phyloP scores from a whole-genome alignment of 2,113 vertebrate genomes.

The Notarius quadriscutis region DNA sequence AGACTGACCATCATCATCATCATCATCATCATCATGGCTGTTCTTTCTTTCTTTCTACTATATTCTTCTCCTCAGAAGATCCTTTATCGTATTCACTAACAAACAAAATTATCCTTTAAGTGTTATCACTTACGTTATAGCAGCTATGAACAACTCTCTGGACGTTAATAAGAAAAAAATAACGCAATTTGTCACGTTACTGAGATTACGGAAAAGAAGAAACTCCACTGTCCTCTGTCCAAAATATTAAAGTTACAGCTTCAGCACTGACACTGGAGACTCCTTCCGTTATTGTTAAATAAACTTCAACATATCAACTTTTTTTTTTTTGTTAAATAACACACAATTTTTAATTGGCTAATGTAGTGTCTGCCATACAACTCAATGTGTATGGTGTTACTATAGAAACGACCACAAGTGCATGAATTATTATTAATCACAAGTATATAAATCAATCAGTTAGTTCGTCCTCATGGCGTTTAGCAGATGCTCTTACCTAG shows the following conservation, averaged over 20 bases:
- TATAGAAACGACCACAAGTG: neutral
- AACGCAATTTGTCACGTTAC: neutral
- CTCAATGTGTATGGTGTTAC: neutral
- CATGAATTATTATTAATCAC: neutral
- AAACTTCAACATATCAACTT: neutral
- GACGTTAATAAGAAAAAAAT: neutral
- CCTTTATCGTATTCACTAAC: neutral
- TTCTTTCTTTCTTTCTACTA: neutral
- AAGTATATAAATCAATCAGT: too few species aligned
- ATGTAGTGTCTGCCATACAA: neutral
- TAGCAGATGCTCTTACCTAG: too few species aligned
- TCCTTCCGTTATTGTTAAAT: neutral
- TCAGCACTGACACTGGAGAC: neutral
- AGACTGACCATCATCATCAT: constrained; percentile 23
- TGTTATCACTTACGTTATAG: neutral
- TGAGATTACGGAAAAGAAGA: neutral
- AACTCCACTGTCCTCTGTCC: too few species aligned
- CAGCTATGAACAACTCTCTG: neutral
- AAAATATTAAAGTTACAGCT: neutral
- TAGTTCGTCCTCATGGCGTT: too few species aligned
- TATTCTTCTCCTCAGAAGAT: neutral
- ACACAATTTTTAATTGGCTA: neutral
- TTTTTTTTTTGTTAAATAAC: neutral
- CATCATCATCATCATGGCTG: constrained; percentile 25
- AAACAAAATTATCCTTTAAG: neutral